Base-by-base conservation (phyloP, 2,113 vertebrate species). In the Uria aalge region DNA sequence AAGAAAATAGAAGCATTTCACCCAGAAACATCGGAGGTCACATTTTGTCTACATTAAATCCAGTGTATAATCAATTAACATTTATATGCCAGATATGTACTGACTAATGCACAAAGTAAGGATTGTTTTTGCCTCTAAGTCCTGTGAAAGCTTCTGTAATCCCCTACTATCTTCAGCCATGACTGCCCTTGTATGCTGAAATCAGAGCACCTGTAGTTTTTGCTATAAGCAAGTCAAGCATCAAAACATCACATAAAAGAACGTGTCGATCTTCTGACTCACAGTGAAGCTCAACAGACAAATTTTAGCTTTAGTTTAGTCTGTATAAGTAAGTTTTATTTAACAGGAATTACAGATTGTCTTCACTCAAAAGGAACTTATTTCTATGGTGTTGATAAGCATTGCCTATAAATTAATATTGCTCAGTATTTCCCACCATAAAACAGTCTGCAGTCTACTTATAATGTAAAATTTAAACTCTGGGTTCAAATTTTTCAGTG, bases 31-130 rank as follows among this genome's bases (percentile, higher is more conserved):
- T 41, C 5, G 4, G 85, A 96, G 92, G 95, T 97, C 95, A 95
- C 94, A 96, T 96, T 97, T 93, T 97, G 95, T 96, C 97, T 93
- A 95, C 40, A 97, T 80, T 93, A 96, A 96, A 95, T 96, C 95
- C 43, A 95, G 95, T 97, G 95, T 97, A 96, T 97, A 95, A 97
- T 97, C 96, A 96, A 97, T 97, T 86, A 96, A 96, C 88, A 91
- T 88, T 92, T 98, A 97, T 90, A 96, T 69, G 95, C 71, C 92
- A 97, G 95, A 92, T 92, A 97, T 96, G 95, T 96, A 96, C 83
- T 48, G 95, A 97, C 89, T 73, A 96, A 96, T 94, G 95, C 93
- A 90, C 36, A 94, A 93, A 97, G 88, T 72, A 79, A 95, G 81
- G 86, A n/a, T 68, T 93, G 63, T 64, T 96, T 92, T 90, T 95